Evolutionary conservation across 2,888 invertebrate genomes (phyloP), one percentile per base, ranked within the genome.

Genomic region (Pemphredon lugubris): DNA sequence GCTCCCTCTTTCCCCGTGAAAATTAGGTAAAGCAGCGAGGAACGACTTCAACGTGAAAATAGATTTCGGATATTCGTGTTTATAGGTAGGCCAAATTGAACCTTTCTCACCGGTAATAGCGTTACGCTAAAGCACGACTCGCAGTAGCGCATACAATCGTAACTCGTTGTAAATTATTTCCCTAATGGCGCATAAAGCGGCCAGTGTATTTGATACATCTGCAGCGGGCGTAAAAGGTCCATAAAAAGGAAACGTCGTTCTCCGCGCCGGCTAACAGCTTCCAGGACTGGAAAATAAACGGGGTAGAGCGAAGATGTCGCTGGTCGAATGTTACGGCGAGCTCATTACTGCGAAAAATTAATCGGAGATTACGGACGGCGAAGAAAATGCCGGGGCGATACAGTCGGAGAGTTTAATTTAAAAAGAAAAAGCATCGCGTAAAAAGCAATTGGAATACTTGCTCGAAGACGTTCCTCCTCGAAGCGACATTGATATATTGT

Each of bases 111-210:
- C n/a, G n/a, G n/a, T n/a, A n/a, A n/a, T n/a, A n/a, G n/a, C n/a
- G n/a, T n/a, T n/a, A n/a, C n/a, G n/a, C n/a, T n/a, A n/a, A n/a
- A n/a, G n/a, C n/a, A n/a, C n/a, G n/a, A n/a, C n/a, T n/a, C n/a
- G n/a, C n/a, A n/a, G n/a, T n/a, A n/a, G n/a, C n/a, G n/a, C n/a
- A n/a, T 54, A 23, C 30, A 51, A 34, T 61, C 76, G 69, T 73
- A 63, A 73, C 55, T 60, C 47, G 39, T 58, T 77, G 51, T 39
- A 58, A 66, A 48, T 70, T 66, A 77, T 60, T 63, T 55, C 34
- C 40, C 34, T 66, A 55, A 53, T 39, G 51, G 57, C 20, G 50
- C 59, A 60, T 70, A 74, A 77, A 77, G 45, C 37, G 44, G 40
- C 20, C 40, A 37, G 23, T 63, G 53, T 40, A 47, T 67, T 54